Base-by-base conservation (phyloP, 2,888 invertebrate genomes). In the Cataglyphis albicans region DNA sequence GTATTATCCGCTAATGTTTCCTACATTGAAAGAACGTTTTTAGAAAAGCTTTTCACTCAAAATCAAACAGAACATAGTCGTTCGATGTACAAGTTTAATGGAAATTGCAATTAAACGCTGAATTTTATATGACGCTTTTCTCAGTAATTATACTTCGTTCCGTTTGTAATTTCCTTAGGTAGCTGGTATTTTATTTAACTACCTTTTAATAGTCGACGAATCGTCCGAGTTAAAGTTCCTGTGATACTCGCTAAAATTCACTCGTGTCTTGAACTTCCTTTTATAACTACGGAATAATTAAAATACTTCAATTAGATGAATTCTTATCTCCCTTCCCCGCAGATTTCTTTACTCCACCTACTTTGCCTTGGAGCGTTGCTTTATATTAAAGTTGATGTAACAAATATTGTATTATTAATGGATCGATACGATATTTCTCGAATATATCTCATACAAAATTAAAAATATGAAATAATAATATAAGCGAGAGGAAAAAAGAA, bases 301-400 rank as follows among this genome's bases (percentile, higher is more conserved):
- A 88, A 88, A 88, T 88, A 83, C 88, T 82, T 86, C 86, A 76
- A 88, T 88, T 88, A 83, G 74, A 82, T 80, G 80, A 80, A 73
- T 83, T 70, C 80, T 73, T 81, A 64, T 72, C 59, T 78, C 67
- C 52, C 52, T 12, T n/a, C 59, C n/a, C 9, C 48, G 0, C 29
- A 41, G 84, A 65, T 81, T 83, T 85, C 72, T 81, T 84, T 76
- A 52, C 57, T n/a, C 32, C 21, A 52, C 35, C 59, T 21, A n/a
- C 15, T 76, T 29, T 29, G 9, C 21, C 32, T 44, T 32, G 15
- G 21, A 59, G 68, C 67, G 48, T 41, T 21, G 29, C 57, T 59
- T 70, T 35, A 44, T 78, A 59, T 59, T 78, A 72, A 80, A 72
- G 35, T 48, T 61, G 72, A 72, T 35, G 59, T 72, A 80, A 61